These are phyloP conservation scores for Hylyphantes graminicola DNA, from an alignment of 1,140 invertebrate species.

Conservation along the genomic window DNA sequence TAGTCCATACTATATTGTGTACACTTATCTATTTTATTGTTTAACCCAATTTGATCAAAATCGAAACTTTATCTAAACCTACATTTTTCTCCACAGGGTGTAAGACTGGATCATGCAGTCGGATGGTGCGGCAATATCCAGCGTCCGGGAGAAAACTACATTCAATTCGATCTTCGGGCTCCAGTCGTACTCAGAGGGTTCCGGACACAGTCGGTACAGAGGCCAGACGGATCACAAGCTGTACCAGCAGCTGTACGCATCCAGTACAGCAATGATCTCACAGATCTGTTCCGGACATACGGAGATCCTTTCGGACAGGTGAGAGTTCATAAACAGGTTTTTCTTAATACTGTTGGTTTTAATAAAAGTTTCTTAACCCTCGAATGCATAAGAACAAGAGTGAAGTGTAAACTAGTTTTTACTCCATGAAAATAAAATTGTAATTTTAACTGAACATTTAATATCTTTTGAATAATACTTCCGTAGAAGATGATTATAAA, in stretches of 20 bases:
- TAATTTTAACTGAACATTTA: neutral
- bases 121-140: slow-evolving; percentile 90
- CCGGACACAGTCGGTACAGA: slow-evolving; percentile 83
- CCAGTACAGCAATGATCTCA: slow-evolving; percentile 87
- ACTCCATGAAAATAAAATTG: too few species aligned
- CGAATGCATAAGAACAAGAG: neutral
- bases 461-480: neutral
- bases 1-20: too few species aligned
- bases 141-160: slow-evolving; percentile 81
- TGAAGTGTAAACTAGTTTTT: neutral
- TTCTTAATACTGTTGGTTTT: neutral
- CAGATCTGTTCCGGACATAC: slow-evolving; percentile 90
- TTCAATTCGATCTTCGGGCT: slow-evolving; percentile 84
- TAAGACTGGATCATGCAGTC: slow-evolving; percentile 82
- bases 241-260: slow-evolving; percentile 89
- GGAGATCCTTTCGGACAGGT: slow-evolving; percentile 83
- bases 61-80: neutral
- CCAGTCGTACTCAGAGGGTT: slow-evolving; percentile 91
- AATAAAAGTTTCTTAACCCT: neutral
- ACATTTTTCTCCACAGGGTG: slow-evolving; percentile 30
- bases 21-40: too few species aligned
- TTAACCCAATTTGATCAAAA: too few species aligned
- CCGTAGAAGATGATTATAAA: too few species aligned
- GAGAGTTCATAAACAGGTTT: neutral
- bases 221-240: slow-evolving; percentile 79